phyloP scores from a whole-genome alignment of 2,888 invertebrate species.

The Stratiomys singularior region DNA sequence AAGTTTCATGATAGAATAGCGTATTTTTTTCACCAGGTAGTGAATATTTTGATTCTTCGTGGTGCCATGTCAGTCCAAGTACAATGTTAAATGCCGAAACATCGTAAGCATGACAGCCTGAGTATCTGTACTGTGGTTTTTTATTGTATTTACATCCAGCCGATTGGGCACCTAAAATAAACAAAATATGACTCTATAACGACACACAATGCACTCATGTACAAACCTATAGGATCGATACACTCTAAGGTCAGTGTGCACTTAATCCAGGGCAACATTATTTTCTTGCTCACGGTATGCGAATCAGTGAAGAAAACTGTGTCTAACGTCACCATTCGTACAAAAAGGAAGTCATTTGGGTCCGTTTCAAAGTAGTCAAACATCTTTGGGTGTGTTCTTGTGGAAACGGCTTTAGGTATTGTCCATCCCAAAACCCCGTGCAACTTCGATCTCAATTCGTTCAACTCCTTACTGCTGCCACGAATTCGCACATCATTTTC shows the following conservation, averaged over 20 bases:
- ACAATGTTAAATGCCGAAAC: constrained; percentile 92
- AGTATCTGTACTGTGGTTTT: constrained; percentile 92
- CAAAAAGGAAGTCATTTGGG: constrained; percentile 87
- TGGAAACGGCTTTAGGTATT: constrained; percentile 86
- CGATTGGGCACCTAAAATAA: constrained; percentile 78
- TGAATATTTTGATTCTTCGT: constrained; percentile 68
- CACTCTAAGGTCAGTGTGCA: constrained; percentile 92
- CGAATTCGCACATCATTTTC: constrained; percentile 65
- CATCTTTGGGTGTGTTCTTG: constrained; percentile 95
- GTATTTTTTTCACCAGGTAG: constrained; percentile 60
- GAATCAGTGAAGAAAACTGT: constrained; percentile 79
- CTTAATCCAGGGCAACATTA: constrained; percentile 93
- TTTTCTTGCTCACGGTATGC: constrained; percentile 72
- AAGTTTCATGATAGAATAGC: constrained; percentile 64
- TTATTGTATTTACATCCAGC: constrained; percentile 91
- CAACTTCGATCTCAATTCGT: constrained; percentile 59
- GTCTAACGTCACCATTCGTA: constrained; percentile 86
- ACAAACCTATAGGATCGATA: constrained; percentile 86
- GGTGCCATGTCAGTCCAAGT: constrained; percentile 77
- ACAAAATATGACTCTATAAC: background rate
- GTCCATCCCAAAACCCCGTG: constrained; percentile 84
- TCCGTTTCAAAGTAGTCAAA: constrained; percentile 90
- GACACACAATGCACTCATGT: background rate
- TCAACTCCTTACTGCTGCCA: constrained; percentile 60
- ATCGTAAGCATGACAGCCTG: constrained; percentile 94